Percentiles rank a stretch among this genome's conserved stretches.
These are phyloP conservation scores for Hirtodrosophila confusa DNA, from an alignment of 2,888 invertebrate genomes.

Conservation along the genomic window DNA sequence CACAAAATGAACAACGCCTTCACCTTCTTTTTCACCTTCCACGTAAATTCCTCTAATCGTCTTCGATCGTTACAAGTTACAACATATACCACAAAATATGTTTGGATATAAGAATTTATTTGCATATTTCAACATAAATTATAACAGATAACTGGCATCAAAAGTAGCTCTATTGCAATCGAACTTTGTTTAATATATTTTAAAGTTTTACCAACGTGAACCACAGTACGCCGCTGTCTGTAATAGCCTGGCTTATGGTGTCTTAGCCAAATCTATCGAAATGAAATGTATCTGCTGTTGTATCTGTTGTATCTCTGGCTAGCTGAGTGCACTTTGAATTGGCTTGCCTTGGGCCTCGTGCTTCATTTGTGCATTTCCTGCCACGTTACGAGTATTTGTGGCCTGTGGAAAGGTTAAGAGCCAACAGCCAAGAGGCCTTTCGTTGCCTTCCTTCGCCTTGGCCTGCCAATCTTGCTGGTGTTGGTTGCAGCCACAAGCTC, in stretches of 20 bases:
- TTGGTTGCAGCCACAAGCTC: slow-evolving; percentile 16
- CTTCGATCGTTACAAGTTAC: too few species aligned
- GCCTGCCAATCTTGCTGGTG: slow-evolving; percentile 52
- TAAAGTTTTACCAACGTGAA: neutral
- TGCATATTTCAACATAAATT: too few species aligned
- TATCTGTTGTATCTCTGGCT: slow-evolving; percentile 1
- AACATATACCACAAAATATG: too few species aligned
- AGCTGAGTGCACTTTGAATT: slow-evolving; percentile 7
- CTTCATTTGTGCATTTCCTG: slow-evolving; percentile 63
- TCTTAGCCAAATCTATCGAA: slow-evolving; percentile 5
- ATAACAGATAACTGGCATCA: too few species aligned
- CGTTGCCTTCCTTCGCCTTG: slow-evolving; percentile 68
- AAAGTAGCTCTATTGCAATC: too few species aligned
- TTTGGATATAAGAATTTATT: too few species aligned
- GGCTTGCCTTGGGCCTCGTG: slow-evolving; percentile 36
- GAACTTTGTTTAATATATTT: neutral
- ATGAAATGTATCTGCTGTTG: slow-evolving; percentile 6
- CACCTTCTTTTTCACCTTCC: too few species aligned
- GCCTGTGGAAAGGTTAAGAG: slow-evolving; percentile 66
- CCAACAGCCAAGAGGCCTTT: slow-evolving; percentile 37
- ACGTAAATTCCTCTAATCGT: too few species aligned
- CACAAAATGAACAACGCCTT: too few species aligned
- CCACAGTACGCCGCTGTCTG: neutral
- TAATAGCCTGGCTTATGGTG: neutral
- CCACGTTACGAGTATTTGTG: slow-evolving; percentile 50